A percentile compares a stretch with the other conserved stretches of the same genome.
These are phyloP conservation scores for Uropsilus gracilis DNA, from an alignment of 2,113 vertebrate genomes.

Conservation along the genomic window DNA sequence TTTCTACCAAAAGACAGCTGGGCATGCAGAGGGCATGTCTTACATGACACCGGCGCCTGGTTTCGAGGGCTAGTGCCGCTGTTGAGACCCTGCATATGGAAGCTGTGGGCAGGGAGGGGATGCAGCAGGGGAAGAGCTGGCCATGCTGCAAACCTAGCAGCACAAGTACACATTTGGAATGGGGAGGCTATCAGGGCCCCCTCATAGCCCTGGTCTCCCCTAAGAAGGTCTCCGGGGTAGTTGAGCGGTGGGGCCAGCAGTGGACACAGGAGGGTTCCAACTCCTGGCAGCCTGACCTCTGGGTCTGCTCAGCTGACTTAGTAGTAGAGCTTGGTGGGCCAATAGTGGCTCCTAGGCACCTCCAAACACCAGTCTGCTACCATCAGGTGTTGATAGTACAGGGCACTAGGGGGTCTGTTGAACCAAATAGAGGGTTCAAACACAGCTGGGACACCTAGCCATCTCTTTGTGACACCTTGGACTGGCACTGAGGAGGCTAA, in stretches of 20 bases:
- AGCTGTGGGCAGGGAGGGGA: neutral
- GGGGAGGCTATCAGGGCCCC: neutral
- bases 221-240: neutral
- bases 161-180: neutral
- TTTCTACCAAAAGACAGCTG: neutral
- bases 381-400: neutral
- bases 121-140: neutral
- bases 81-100: neutral
- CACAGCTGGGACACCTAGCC: neutral
- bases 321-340: neutral
- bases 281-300: neutral
- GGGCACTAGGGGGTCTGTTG: constrained; percentile 61
- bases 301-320: neutral
- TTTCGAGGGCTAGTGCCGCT: neutral
- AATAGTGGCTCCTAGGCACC: neutral
- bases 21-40: accelerated
- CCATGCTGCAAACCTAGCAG: too few relatives aligned
- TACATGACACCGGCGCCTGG: neutral
- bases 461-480: neutral
- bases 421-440: neutral
- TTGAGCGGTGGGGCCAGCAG: neutral
- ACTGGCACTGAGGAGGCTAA: accelerated
- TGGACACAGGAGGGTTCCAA: neutral
- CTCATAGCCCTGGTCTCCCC: neutral
- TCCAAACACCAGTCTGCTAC: neutral